Base-by-base conservation (phyloP, 2,888 invertebrate genomes). In the Ligdia adustata region DNA sequence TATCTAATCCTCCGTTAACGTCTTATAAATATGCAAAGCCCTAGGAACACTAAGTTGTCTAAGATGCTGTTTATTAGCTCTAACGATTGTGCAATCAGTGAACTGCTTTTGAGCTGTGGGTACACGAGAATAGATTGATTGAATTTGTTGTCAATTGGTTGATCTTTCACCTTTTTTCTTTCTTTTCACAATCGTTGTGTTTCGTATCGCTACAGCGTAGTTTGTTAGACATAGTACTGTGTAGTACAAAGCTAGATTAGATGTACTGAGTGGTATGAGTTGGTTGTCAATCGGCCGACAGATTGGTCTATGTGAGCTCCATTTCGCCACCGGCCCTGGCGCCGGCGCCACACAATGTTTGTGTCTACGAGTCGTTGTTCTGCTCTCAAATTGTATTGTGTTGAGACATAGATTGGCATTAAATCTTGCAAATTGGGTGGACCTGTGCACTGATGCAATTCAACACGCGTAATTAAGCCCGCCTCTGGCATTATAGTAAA, bases 11-110 rank as follows among this genome's bases (percentile, higher is more conserved):
- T 63, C 66, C 69, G 63, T 66, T 70, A 72, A 67, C 55, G 63
- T 54, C 62, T 69, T 65, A 75, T 77, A 71, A 74, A 73, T 76
- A 77, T 78, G 70, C 67, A 72, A 53, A 65, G 62, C 48, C 56
- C 51, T 67, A 58, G 67, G 69, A 74, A 73, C 70, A 68, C 66
- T 66, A 60, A 67, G 66, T 63, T 63, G 68, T 67, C 58, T 64
- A 60, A 65, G 65, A 60, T 60, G 62, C 64, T 55, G 62, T 57
- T 62, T 64, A 66, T 67, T 62, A 67, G 58, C 61, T 49, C 56
- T 55, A 66, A 67, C 56, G 64, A 64, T 69, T 75, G 68, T 65
- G 72, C 60, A 72, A 72, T 63, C 60, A 53, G 42, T 57, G 66
- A 48, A 55, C 53, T 40, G 53, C 52, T 56, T 44, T 50, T 34